A percentile compares a stretch with the other conserved stretches of the same genome.
Conservation (phyloP, 2,113 vertebrate species). For the Panthera leo region DNA sequence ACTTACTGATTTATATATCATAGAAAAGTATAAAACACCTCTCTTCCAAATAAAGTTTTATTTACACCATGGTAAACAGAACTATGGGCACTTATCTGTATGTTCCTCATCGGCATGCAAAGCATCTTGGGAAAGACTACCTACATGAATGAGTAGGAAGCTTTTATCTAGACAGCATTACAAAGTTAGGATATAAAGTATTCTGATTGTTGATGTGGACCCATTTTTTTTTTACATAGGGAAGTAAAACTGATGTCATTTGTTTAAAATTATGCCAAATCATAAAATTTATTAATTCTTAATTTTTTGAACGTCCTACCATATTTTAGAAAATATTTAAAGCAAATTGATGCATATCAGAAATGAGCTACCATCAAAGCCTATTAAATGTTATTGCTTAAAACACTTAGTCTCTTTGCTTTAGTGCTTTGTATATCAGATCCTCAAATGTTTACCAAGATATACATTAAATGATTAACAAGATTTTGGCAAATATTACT, state of each 20-base stretch:
- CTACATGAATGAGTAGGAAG: background rate
- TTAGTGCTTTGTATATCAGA: background rate
- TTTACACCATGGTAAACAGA: background rate
- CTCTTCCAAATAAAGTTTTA: background rate
- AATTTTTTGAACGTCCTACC: background rate
- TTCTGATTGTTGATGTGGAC: background rate
- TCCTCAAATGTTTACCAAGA: background rate
- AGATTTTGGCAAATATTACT: background rate
- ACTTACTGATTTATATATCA: background rate
- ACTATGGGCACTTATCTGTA: background rate
- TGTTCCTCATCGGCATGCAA: background rate
- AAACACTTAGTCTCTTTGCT: background rate
- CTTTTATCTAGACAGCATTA: background rate
- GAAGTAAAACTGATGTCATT: constrained; percentile 1
- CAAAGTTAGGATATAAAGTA: background rate
- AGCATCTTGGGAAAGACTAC: background rate
- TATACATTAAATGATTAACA: background rate
- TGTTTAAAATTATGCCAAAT: background rate
- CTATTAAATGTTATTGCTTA: background rate
- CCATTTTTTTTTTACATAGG: background rate
- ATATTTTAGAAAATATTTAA: background rate
- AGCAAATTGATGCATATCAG: background rate
- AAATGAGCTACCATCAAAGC: background rate
- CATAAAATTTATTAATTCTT: background rate
- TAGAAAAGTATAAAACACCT: background rate